Evolutionary conservation across 1,140 invertebrate genomes (phyloP).

Genomic region (Triops longicaudatus): DNA sequence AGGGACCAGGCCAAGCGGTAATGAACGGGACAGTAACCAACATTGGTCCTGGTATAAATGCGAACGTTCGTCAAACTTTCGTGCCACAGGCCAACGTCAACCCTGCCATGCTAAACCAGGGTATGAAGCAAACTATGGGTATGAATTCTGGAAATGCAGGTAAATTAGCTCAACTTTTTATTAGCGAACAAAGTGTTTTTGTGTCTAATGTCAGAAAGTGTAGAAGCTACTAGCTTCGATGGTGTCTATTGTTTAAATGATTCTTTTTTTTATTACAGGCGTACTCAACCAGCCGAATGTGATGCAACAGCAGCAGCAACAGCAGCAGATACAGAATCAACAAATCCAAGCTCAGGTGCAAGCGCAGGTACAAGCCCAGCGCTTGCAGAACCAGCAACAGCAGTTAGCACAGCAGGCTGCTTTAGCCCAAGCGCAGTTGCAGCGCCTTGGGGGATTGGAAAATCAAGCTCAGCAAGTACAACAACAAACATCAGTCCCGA

Average conservation of each 20-base stretch:
- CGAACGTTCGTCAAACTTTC: not conserved
- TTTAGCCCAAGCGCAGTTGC: conserved; percentile 17
- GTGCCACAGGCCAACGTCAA: not conserved
- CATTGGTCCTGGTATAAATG: not conserved
- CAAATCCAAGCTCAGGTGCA: conserved; percentile 35
- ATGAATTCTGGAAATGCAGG: not conserved
- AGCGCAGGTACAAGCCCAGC: conserved; percentile 31
- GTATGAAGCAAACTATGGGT: not conserved
- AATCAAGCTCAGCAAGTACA: conserved; percentile 24
- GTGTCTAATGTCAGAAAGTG: not conserved
- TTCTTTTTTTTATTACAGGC: not conserved
- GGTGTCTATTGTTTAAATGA: not conserved
- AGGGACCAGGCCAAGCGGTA: not conserved
- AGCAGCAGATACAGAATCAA: conserved; percentile 40
- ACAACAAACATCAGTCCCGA: conserved; percentile 26
- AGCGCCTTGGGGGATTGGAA: conserved; percentile 14
- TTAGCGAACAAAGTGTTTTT: no score
- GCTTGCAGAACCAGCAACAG: conserved; percentile 25
- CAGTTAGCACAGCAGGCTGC: conserved; percentile 19
- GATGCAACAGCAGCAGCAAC: conserved; percentile 29
- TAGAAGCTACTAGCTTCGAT: not conserved
- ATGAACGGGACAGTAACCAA: not conserved
- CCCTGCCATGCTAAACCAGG: not conserved
- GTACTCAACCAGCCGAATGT: conserved; percentile 18
- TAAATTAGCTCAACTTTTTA: not conserved